A percentile compares a stretch with the other conserved stretches of the same genome.
These are phyloP conservation scores for Zelostemma sp. DNA, from an alignment of 1,140 invertebrate genomes.

Conservation along the genomic window DNA sequence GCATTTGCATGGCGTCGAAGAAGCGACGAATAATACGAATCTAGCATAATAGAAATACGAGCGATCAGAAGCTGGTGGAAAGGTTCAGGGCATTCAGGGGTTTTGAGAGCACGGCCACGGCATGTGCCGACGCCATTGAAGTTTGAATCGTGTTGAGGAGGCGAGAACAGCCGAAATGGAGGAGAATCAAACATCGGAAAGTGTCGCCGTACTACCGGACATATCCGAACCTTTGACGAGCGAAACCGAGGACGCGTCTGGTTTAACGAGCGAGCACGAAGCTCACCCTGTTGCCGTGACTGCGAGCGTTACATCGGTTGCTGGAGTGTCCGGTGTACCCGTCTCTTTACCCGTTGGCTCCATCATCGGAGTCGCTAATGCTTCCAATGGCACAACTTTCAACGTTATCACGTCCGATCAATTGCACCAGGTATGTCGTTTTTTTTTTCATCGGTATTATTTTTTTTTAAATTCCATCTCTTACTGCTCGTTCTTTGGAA, in stretches of 20 bases:
- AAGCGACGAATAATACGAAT: too few relatives aligned
- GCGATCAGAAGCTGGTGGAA: too few relatives aligned
- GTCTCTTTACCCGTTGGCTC: constrained; percentile 84
- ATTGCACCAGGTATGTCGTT: constrained; percentile 71
- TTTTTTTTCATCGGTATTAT: background rate
- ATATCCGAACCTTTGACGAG: constrained; percentile 73
- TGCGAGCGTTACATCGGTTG: constrained; percentile 54
- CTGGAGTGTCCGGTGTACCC: constrained; percentile 71
- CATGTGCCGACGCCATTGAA: constrained; percentile 12
- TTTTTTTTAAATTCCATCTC: too few relatives aligned
- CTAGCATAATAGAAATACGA: too few relatives aligned
- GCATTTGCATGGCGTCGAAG: too few relatives aligned
- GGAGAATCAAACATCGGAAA: constrained; percentile 72
- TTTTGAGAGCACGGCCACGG: too few relatives aligned
- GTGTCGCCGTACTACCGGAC: constrained; percentile 73
- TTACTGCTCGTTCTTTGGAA: too few relatives aligned
- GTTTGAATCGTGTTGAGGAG: constrained; percentile 28
- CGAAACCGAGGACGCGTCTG: constrained; percentile 69
- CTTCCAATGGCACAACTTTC: constrained; percentile 77
- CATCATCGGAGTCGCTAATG: constrained; percentile 76
- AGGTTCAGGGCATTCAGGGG: too few relatives aligned
- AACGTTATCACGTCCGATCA: constrained; percentile 89
- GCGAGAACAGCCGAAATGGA: constrained; percentile 70
- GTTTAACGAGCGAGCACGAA: constrained; percentile 64
- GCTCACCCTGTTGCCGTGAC: constrained; percentile 66